Evolutionary conservation across 2,113 vertebrate species (phyloP), one percentile per base, ranked within the genome.

Genomic region (Phylloscopus trochilus): DNA sequence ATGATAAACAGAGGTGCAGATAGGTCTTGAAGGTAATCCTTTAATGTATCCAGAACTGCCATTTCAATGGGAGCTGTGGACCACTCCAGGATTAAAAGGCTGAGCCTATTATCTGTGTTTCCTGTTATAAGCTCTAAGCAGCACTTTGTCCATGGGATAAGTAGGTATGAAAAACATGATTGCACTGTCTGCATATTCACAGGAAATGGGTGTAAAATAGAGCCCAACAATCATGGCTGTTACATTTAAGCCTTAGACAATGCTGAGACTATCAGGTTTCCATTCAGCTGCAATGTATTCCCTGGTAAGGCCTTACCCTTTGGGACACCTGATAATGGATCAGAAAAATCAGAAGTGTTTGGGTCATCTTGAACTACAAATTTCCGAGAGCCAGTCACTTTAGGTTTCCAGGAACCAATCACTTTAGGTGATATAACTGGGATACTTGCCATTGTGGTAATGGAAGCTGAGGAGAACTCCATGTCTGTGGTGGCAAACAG

Each of bases 401-500:
- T 99, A 98, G 99, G 98, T 98, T 97, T 99, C 98, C 98, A 99
- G 98, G 99, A 99, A 99, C 98, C 98, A 98, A 98, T 98, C 98
- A 98, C 98, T 98, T 99, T 98, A 97, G 99, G 98, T 98, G 99
- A 98, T 97, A 98, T 98, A 98, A 99, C 98, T 98, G 98, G 99
- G 97, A 97, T 98, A 98, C 98, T 99, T 98, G 98, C 98, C 97
- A 98, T 98, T 98, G 99, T 98, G 97, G 99, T 99, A 98, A 99
- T 97, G 98, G 99, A 98, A 98, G 98, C 92, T 97, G 98, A 98
- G 98, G 98, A 98, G 95, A 99, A 98, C 98, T 99, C 98, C 99
- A 98, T 99, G 99, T 99, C 99, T 99, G 99, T 99, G 99, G 98
- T 99, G 98, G 99, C 98, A 99, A 99, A 99, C 98, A 99, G 98